Evolutionary conservation across 2,888 invertebrate species (phyloP), one percentile per base, ranked within the genome.

Genomic region (Cephus spinipes): DNA sequence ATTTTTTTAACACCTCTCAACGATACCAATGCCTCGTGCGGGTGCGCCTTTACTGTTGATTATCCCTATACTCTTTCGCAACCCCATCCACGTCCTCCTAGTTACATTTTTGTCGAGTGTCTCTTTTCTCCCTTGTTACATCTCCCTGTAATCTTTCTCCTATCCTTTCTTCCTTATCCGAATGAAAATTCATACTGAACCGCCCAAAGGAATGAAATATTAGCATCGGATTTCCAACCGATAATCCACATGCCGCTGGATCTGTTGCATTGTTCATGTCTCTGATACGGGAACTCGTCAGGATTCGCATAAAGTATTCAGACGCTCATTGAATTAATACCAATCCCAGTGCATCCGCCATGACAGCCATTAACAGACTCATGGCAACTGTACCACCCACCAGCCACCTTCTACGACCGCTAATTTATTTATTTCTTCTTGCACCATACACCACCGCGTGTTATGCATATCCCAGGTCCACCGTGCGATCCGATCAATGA

Each of bases 251-350:
- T 75, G 40, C 4, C 12, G 32, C 12, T 73, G 73, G 74, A 55
- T 55, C 31, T 40, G 75, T 81, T 35, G 79, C 79, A 78, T 69
- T 79, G 76, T 69, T 73, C 73, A 40, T 79, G 78, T 76, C 82
- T 79, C 82, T 83, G 81, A 81, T 79, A 79, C 77, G 79, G 82
- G 80, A 80, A 84, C 83, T 81, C 83, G 84, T 85, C 83, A 80
- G 81, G 74, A 81, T 82, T 79, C 77, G 84, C 84, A 75, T 86
- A 73, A 85, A 86, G 81, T 84, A 86, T 86, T 86, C 84, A 83
- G 73, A 31, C 73, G 75, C 80, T 75, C 79, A 78, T 79, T 80
- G 81, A 85, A 82, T 84, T 86, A 84, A 86, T 85, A 82, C 79
- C 81, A 82, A 83, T 83, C 79, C 79, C 80, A 75, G 69, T 73